These are phyloP conservation scores for Gryllus longicercus DNA, from an alignment of 2,888 invertebrate genomes.

Conservation along the genomic window DNA sequence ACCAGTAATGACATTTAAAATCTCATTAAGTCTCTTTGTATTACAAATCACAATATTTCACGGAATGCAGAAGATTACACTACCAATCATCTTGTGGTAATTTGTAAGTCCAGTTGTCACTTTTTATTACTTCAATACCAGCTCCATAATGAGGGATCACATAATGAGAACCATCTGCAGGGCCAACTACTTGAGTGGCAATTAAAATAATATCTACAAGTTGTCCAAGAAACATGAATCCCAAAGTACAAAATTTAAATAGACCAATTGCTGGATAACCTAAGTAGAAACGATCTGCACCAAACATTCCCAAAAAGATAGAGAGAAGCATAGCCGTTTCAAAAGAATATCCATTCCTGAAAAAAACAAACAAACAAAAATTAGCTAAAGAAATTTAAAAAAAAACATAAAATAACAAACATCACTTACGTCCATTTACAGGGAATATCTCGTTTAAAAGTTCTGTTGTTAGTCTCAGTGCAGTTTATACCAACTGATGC, in stretches of 20 bases:
- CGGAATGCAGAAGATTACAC: not conserved
- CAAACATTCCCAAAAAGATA: constrained; percentile 97
- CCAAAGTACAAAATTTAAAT: constrained; percentile 91
- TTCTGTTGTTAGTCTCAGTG: constrained; percentile 70
- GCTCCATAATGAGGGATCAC: constrained; percentile 93
- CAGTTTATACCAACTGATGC: constrained; percentile 82
- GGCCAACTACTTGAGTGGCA: constrained; percentile 89
- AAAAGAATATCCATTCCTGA: constrained; percentile 89
- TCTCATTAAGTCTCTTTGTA: too few relatives aligned
- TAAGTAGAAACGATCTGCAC: constrained; percentile 94
- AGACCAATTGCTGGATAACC: constrained; percentile 95
- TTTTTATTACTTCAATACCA: constrained; percentile 71
- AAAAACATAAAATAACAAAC: not conserved
- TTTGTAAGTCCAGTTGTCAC: constrained; percentile 80
- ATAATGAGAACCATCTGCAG: constrained; percentile 92
- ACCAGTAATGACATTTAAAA: too few relatives aligned
- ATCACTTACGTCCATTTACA: constrained; percentile 92
- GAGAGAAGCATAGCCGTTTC: constrained; percentile 90
- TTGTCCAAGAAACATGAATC: constrained; percentile 95
- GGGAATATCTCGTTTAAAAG: constrained; percentile 76
- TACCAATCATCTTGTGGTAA: constrained; percentile 76
- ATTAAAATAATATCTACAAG: constrained; percentile 92
- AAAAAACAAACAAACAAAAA: constrained; percentile 40
- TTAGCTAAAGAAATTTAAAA: not conserved
- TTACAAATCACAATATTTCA: too few relatives aligned